These are phyloP conservation scores for Catalaphyllia jardinei DNA, from an alignment of 64 coral and sea anemone species.

Conservation along the genomic window DNA sequence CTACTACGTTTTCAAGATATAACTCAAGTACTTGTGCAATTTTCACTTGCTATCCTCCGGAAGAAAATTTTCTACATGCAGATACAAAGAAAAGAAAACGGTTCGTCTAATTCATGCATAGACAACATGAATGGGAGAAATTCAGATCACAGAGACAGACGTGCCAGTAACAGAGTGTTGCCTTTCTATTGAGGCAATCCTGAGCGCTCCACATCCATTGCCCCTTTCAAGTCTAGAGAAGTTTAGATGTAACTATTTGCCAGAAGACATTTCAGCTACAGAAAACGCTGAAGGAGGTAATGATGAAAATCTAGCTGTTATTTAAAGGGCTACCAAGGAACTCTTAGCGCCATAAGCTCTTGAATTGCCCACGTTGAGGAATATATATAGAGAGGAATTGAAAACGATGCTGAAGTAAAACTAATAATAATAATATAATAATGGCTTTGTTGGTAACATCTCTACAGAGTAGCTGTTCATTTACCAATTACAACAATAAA, in stretches of 20 bases:
- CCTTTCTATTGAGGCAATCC: conserved; percentile 91
- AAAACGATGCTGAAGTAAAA: too few relatives aligned
- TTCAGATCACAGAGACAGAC: neutral
- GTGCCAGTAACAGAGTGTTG: conserved; percentile 52
- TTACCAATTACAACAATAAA: too few relatives aligned
- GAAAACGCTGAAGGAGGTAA: conserved; percentile 34
- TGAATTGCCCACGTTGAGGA: neutral
- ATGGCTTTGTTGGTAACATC: too few relatives aligned
- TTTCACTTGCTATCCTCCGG: too few relatives aligned
- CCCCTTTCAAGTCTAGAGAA: conserved; percentile 55
- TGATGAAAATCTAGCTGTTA: neutral
- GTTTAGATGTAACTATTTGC: conserved; percentile 48
- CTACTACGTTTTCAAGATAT: too few relatives aligned
- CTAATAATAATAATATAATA: too few relatives aligned
- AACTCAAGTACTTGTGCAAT: too few relatives aligned
- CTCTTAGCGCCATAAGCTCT: conserved; percentile 8
- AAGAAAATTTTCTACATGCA: conserved; percentile 12
- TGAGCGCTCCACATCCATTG: conserved; percentile 79
- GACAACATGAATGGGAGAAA: conserved; percentile 35
- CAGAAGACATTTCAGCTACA: neutral
- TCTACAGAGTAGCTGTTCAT: too few relatives aligned
- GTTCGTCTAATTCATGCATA: conserved; percentile 15
- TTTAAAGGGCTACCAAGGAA: neutral
- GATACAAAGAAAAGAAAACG: neutral
- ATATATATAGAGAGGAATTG: too few relatives aligned